Evolutionary conservation across 1,140 invertebrate genomes (phyloP), one percentile per base, ranked within the genome.

Genomic region (Sipha flava): DNA sequence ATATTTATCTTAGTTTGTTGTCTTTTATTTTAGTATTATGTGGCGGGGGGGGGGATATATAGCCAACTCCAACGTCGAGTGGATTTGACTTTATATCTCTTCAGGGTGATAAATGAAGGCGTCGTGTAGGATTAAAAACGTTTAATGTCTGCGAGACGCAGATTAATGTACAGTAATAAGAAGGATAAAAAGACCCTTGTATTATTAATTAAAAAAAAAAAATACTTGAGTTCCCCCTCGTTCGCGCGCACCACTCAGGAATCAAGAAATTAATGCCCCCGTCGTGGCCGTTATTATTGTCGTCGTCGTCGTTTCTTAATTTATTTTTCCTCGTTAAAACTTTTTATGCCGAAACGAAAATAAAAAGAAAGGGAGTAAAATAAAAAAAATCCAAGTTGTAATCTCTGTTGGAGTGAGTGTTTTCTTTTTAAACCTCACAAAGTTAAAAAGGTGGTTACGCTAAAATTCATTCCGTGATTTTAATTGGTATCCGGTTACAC

Each of bases 241-340:
- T 2, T 18, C 21, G 21, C 18, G 54, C 3, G 54, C 18, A 59
- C 52, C 73, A 43, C 73, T 77, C 52, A 70, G 45, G 34, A 77
- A 77, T 77, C 73, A 57, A 77, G 31, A 77, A 77, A 77, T 77
- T 77, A 77, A 43, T 54, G 72, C 12, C 9, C n/a, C 62, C 16
- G 12, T 7, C 40, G 7, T 29, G n/a, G 14, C 43, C 37, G n/a
- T 47, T n/a, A n/a, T n/a, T n/a, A n/a, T n/a, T 40, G 40, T 26
- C 64, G 3, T 3, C 52, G 23, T 18, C 1, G 43, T 34, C 45
- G 26, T 77, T 77, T 77, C 73, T 77, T 77, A 77, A 77, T 77
- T 77, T 59, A 77, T 77, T 77, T 75, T 77, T 77, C 73, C 73
- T 77, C 73, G 73, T 77, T 77, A 77, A 77, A 77, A 77, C 47